These are phyloP conservation scores for Beaufortia kweichowensis DNA, from an alignment of 2,113 vertebrate genomes.

Conservation along the genomic window DNA sequence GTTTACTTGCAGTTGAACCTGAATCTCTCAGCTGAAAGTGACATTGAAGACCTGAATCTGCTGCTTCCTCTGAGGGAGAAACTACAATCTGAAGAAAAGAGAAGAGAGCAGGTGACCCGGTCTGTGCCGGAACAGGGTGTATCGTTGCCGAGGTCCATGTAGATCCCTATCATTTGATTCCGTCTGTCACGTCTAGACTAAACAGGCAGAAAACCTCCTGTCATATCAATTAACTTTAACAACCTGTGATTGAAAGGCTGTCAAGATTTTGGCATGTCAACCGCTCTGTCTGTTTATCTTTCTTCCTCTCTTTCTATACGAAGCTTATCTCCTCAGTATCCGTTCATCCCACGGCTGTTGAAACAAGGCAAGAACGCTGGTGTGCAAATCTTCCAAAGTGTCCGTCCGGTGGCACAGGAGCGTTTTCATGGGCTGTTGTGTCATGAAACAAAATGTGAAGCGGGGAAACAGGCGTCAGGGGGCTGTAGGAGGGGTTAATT, in stretches of 20 bases:
- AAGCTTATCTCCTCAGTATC: conserved; percentile 64
- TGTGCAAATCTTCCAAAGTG: conserved; percentile 58
- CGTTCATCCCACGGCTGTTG: conserved; percentile 70
- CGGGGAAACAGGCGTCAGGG: conserved; percentile 24
- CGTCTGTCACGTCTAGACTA: conserved; percentile 50
- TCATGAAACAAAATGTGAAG: conserved; percentile 40
- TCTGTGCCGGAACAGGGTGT: not conserved
- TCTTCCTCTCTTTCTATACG: conserved; percentile 10
- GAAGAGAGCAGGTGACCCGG: not conserved
- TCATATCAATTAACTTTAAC: conserved; percentile 65
- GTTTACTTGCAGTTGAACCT: conserved; percentile 8
- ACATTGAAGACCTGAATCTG: conserved; percentile 17
- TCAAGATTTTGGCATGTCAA: conserved; percentile 60
- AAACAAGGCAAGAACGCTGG: conserved; percentile 62
- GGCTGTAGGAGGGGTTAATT: conserved; percentile 54
- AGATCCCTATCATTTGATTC: conserved; percentile 62
- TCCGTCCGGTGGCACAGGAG: conserved; percentile 40
- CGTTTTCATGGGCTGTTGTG: not conserved
- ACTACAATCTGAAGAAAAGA: not conserved
- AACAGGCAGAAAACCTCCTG: conserved; percentile 62
- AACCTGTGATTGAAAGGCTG: conserved; percentile 61
- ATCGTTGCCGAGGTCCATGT: conserved; percentile 35
- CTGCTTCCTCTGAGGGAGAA: not conserved
- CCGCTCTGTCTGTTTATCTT: conserved; percentile 22
- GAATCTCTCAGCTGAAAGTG: not conserved